Conservation (phyloP, 2,888 invertebrate genomes). For the Ashinkailepas kermadecensis region DNA sequence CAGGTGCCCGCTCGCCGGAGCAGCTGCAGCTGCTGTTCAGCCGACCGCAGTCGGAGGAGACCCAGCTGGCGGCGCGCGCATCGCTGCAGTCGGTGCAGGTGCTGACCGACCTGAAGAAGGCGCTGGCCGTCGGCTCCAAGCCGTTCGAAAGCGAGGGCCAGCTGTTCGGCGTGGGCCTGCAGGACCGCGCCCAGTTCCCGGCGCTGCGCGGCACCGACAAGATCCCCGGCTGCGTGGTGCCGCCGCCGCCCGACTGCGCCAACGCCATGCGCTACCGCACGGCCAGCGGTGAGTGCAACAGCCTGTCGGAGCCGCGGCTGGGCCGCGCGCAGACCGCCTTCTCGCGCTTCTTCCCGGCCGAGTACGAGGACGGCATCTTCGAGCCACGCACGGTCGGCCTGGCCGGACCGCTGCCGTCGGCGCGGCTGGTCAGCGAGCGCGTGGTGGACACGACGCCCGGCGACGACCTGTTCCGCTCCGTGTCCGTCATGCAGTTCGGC, state of each 20-base stretch:
- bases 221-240: neutral
- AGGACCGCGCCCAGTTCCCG: neutral
- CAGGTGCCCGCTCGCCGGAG: neutral
- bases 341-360: constrained; percentile 20
- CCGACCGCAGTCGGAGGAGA: neutral
- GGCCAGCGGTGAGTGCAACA: constrained; percentile 1
- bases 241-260: neutral
- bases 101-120: neutral
- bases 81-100: neutral
- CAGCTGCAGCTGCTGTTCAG: neutral
- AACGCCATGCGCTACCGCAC: neutral
- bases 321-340: constrained; percentile 1
- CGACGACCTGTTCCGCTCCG: neutral
- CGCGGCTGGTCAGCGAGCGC: constrained; percentile 10
- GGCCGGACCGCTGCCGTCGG: neutral
- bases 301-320: neutral
- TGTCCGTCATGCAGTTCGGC: constrained; percentile 26
- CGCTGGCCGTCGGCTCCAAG: neutral
- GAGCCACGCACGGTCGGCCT: neutral
- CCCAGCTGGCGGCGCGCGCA: neutral
- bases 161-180: neutral
- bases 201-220: neutral
- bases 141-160: neutral
- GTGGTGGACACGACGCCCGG: neutral
- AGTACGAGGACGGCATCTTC: constrained; percentile 15